phyloP scores from a whole-genome alignment of 2,888 invertebrate species.

The Calliopum simillimum region DNA sequence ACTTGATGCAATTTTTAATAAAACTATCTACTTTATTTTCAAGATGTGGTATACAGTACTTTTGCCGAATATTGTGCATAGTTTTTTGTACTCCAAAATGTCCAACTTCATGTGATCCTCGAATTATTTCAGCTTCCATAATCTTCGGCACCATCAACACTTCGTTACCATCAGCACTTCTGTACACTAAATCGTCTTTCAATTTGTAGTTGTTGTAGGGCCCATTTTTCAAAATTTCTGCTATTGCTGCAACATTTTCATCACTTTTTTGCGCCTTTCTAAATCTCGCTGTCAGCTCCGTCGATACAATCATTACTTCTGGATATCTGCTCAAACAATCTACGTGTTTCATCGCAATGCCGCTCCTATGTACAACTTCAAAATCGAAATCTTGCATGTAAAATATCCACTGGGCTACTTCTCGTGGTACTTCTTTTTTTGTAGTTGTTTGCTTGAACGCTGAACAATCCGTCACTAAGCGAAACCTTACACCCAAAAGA shows the following conservation, averaged over 20 bases:
- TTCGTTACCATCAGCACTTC: not conserved
- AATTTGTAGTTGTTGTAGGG: not conserved
- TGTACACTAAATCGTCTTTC: not conserved
- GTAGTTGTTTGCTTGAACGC: constrained; percentile 8
- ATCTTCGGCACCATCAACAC: not conserved
- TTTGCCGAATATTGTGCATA: not conserved
- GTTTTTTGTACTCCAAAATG: constrained; percentile 2
- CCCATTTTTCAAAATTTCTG: not conserved
- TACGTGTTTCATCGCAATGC: constrained; percentile 9
- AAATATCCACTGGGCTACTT: constrained; percentile 12
- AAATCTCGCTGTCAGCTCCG: not conserved
- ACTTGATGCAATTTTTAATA: constrained; percentile 39
- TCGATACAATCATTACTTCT: not conserved
- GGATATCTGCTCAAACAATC: constrained; percentile 10
- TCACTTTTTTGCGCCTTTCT: not conserved
- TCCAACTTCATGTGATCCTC: constrained; percentile 1
- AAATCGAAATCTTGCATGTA: constrained; percentile 7
- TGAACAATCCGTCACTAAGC: constrained; percentile 8
- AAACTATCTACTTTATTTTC: not conserved
- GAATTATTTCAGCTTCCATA: constrained; percentile 7
- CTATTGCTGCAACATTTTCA: not conserved
- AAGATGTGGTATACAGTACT: constrained; percentile 16
- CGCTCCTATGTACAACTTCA: constrained; percentile 5
- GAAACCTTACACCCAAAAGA: constrained; percentile 1
- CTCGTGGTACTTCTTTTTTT: constrained; percentile 9